These are phyloP conservation scores for Bolinopsis microptera DNA, from an alignment of 37 sponge, comb jelly and placozoan species.

Conservation along the genomic window DNA sequence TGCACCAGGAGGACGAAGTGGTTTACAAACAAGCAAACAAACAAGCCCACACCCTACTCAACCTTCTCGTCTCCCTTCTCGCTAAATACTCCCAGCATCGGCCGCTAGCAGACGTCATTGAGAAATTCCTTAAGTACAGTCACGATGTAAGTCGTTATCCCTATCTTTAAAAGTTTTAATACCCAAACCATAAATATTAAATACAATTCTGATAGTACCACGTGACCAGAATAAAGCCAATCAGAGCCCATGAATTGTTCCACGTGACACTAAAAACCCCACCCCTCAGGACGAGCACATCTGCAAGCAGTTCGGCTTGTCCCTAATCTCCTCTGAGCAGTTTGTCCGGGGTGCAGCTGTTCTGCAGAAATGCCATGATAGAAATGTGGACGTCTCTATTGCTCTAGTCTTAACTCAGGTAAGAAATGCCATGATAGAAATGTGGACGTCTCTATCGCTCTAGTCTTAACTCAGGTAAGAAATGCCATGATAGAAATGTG, in stretches of 20 bases:
- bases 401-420: background rate
- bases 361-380: constrained; percentile 17
- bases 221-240: too few species aligned
- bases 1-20: background rate
- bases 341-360: constrained; percentile 17
- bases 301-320: constrained; percentile 47
- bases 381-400: constrained; percentile 3
- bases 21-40: background rate
- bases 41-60: constrained; percentile 20
- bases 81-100: constrained; percentile 30
- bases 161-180: background rate
- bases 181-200: too few species aligned
- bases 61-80: constrained; percentile 25
- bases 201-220: too few species aligned
- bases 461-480: too few species aligned
- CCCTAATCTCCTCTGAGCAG: constrained; percentile 16
- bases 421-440: too few species aligned
- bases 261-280: too few species aligned
- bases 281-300: constrained; percentile 51
- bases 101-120: constrained; percentile 27
- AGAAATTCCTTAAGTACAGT: constrained; percentile 60
- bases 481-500: too few species aligned
- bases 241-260: background rate
- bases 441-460: too few species aligned
- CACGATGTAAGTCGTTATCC: background rate